Evolutionary conservation across 2,888 invertebrate genomes (phyloP).

Genomic region (Orthosia incerta): DNA sequence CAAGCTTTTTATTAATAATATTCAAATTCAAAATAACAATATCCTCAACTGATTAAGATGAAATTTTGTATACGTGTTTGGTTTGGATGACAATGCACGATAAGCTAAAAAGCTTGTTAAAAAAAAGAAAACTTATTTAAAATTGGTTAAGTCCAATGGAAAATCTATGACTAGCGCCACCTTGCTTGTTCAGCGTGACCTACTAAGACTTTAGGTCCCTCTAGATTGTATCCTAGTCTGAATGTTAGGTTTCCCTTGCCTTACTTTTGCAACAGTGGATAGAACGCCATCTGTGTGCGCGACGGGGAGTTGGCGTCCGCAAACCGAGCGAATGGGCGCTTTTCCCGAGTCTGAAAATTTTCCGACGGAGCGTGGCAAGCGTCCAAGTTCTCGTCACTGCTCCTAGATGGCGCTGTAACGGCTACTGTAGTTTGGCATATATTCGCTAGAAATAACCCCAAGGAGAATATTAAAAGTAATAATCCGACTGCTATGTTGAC

Average conservation of each 20-base stretch:
- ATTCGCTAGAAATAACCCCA: neutral
- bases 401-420: constrained; percentile 67
- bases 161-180: constrained; percentile 32
- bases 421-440: neutral
- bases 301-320: constrained; percentile 1
- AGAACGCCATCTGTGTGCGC: constrained; percentile 61
- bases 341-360: constrained; percentile 49
- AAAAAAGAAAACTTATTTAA: neutral
- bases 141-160: neutral
- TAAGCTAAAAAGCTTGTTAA: too few relatives aligned
- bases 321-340: constrained; percentile 20
- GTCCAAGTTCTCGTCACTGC: constrained; percentile 58
- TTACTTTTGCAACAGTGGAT: neutral
- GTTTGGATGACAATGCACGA: too few relatives aligned
- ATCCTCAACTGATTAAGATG: too few relatives aligned
- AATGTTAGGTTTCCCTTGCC: neutral
- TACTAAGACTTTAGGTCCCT: neutral
- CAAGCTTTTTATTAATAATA: too few relatives aligned
- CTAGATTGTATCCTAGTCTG: neutral
- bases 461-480: constrained; percentile 1
- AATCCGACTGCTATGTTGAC: neutral
- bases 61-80: too few relatives aligned
- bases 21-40: too few relatives aligned
- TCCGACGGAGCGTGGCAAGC: constrained; percentile 54
- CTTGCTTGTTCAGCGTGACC: constrained; percentile 13